Evolutionary conservation across 64 coral and sea anemone genomes (phyloP).

Genomic region (Montipora capricornis): DNA sequence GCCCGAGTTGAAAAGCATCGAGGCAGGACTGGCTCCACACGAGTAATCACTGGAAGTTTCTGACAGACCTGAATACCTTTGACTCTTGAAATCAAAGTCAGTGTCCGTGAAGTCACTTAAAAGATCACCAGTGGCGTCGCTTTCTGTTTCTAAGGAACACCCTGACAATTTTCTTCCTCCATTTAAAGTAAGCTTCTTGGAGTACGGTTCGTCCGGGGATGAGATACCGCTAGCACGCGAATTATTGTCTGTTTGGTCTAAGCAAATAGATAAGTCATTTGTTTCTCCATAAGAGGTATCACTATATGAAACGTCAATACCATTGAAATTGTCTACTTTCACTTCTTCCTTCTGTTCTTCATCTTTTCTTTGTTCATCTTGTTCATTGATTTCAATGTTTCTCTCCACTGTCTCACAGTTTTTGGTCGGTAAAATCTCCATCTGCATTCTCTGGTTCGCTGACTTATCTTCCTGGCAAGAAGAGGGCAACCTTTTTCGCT

Average conservation of each 20-base stretch:
- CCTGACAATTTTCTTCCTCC: neutral
- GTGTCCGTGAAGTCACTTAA: conserved; percentile 35
- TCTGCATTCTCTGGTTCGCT: too few species aligned
- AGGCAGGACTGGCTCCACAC: conserved; percentile 41
- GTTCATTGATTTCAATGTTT: neutral
- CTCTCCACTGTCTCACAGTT: neutral
- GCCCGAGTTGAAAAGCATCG: conserved; percentile 34
- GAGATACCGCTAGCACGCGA: neutral
- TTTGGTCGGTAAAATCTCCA: neutral
- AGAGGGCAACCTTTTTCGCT: too few species aligned
- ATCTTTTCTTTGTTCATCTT: neutral
- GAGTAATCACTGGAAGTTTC: conserved; percentile 54
- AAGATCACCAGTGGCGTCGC: conserved; percentile 16
- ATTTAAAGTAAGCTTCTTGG: neutral
- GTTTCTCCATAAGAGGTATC: neutral
- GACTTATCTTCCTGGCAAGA: too few species aligned
- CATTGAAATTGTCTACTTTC: neutral
- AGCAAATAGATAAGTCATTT: neutral
- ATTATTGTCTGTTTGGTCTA: neutral
- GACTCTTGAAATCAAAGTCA: conserved; percentile 37
- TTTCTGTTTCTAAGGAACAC: conserved; percentile 34
- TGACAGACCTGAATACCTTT: conserved; percentile 42
- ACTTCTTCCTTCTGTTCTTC: neutral
- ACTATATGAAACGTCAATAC: neutral
- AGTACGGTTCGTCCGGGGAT: neutral